Base-by-base conservation (phyloP, 2,888 invertebrate genomes). In the Leptinotarsa juncta region DNA sequence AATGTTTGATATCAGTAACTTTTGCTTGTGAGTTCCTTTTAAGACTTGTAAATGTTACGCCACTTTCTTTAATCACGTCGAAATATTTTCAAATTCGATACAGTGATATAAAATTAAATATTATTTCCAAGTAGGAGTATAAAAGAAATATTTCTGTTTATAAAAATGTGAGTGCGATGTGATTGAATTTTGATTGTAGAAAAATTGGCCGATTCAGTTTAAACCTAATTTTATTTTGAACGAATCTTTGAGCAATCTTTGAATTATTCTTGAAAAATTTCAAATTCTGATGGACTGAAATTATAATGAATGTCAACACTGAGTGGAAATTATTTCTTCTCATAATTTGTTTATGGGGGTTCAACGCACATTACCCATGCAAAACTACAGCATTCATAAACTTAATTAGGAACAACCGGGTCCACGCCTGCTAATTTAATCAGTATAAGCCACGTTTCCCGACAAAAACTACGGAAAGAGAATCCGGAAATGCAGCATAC, bases 401-500 rank as follows among this genome's bases (percentile, higher is more conserved):
- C 20, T 16, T 62, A 62, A 62, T 42, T 42, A 62, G 7, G 4
- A 62, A 62, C 16, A 62, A 62, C 32, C 62, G 42, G 15, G 42
- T 62, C n/a, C 26, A 26, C 4, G 42, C 42, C 23, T 23, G 23
- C 26, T 15, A 60, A 23, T 23, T 10, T 42, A 62, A 62, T n/a
- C 15, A 12, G 20, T 26, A 62, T 62, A 57, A 57, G 16, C 42
- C 62, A 62, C 62, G 62, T 62, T 62, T 62, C 62, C 62, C 16
- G 62, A 62, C 15, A 62, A 62, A 62, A 62, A 62, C 26, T 42
- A 18, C 62, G 62, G 42, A 62, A 42, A 42, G 42, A 32, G 62
- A 62, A 42, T 62, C 62, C 62, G 62, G 62, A 62, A 62, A 62
- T 32, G 62, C 42, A 26, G 62, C 18, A 62, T 32, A 32, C 62